Evolutionary conservation across 2,797 vertebrate species (phyloP).

Genomic region (Linurgus olivaceus): DNA sequence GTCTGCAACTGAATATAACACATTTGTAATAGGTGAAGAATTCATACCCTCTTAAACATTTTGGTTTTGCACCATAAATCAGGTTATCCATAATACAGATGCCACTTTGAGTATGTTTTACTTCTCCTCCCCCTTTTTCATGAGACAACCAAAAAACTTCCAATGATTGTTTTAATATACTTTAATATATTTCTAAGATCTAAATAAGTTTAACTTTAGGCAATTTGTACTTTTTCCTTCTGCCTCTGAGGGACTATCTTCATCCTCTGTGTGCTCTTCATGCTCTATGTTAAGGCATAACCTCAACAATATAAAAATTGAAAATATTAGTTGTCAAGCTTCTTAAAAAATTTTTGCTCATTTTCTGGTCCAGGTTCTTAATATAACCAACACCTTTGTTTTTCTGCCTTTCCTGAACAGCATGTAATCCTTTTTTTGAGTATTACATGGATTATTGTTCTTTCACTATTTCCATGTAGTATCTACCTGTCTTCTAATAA

Average conservation of each 20-base stretch:
- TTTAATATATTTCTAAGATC: background rate
- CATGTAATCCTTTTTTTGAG: background rate
- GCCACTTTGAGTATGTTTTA: background rate
- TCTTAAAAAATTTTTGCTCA: background rate
- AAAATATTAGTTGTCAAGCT: background rate
- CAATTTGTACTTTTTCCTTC: background rate
- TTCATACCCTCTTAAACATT: background rate
- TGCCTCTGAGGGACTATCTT: background rate
- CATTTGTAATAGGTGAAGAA: background rate
- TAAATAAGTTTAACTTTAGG: background rate
- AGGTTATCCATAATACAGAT: background rate
- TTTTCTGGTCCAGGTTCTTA: background rate
- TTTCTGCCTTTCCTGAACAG: background rate
- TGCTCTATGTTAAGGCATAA: background rate
- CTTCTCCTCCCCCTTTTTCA: background rate
- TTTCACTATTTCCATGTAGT: background rate
- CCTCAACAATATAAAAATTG: background rate
- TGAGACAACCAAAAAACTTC: background rate
- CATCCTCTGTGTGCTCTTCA: background rate
- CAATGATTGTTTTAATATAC: background rate
- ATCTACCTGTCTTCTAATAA: background rate
- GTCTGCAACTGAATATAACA: background rate
- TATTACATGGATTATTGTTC: background rate
- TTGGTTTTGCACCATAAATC: background rate
- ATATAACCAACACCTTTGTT: fast-evolving